Base-by-base conservation (phyloP, 2,888 invertebrate genomes). In the Spisula solida region DNA sequence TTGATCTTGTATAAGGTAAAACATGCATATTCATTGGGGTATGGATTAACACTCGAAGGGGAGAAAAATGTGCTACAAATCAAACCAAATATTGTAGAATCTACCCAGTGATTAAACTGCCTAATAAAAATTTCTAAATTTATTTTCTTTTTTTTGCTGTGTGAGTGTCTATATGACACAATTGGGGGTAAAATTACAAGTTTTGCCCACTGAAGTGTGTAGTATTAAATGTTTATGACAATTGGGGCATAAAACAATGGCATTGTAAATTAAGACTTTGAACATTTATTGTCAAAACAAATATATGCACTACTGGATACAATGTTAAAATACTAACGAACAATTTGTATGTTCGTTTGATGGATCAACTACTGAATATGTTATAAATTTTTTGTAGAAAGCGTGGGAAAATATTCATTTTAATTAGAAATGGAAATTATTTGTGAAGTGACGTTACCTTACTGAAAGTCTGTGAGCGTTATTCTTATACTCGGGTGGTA, bases 221-320 rank as follows among this genome's bases (percentile, higher is more conserved):
- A 34, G 34, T 31, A 18, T 75, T 31, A 34, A 75, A 31, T 75
- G 18, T 75, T 75, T 31, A 18, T 34, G 31, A 75, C 31, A 75
- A 75, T 75, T 34, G 18, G 75, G 25, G 75, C 75, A 75, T 31
- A 16, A 75, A 14, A 75, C 75, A 75, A 75, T 34, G 16, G 16
- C 12, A 75, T 75, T 34, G 75, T 75, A 75, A 41, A 75, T 75
- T 75, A 75, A 34, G 31, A 75, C 75, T 34, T 75, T 34, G 12
- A 31, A 75, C 75, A 75, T 4, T 34, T 18, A 75, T 75, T 75
- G 75, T 75, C 75, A 75, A 16, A 75, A 75, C 75, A 75, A 75
- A 75, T 75, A 75, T 16, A 75, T 75, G n/a, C 34, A 75, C 14
- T 75, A 34, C 41, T 41, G 31, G 18, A 34, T 60, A 75, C 16